A percentile compares a stretch with the other conserved stretches of the same genome.
phyloP scores from a whole-genome alignment of 2,113 vertebrate genomes.

The Globicephala melas region DNA sequence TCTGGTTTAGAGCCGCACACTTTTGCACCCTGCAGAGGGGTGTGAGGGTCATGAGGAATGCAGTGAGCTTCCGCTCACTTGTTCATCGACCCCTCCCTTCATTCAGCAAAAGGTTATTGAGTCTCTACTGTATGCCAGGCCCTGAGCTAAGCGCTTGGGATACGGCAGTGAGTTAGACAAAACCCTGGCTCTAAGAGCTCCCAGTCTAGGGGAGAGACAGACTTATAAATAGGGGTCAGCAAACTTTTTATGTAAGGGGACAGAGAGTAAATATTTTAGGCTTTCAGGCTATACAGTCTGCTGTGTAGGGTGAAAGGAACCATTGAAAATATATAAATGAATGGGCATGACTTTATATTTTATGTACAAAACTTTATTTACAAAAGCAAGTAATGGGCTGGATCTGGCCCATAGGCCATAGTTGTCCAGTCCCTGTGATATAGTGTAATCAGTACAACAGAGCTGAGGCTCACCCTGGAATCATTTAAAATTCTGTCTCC shows the following conservation, averaged over 20 bases:
- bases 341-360: not conserved
- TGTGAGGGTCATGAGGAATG: not conserved
- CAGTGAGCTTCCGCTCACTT: not conserved
- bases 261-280: not conserved
- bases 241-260: not conserved
- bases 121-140: not conserved
- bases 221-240: not conserved
- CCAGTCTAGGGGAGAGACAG: not conserved
- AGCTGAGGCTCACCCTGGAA: not conserved
- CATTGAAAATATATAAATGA: not conserved
- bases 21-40: conserved; percentile 92
- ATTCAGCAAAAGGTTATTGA: not conserved
- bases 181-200: not conserved
- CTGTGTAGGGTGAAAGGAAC: not conserved
- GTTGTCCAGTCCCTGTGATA: not conserved
- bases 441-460: not conserved
- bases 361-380: not conserved
- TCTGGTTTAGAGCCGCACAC: conserved; percentile 96
- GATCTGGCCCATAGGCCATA: not conserved
- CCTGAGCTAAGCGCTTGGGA: not conserved
- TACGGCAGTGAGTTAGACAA: not conserved
- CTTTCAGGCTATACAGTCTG: not conserved
- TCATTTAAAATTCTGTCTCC: not conserved
- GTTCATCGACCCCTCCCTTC: not conserved
- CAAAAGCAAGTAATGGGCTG: not conserved